These are phyloP conservation scores for Thalassaphorura encarpata DNA, from an alignment of 1,140 invertebrate species.

Conservation along the genomic window DNA sequence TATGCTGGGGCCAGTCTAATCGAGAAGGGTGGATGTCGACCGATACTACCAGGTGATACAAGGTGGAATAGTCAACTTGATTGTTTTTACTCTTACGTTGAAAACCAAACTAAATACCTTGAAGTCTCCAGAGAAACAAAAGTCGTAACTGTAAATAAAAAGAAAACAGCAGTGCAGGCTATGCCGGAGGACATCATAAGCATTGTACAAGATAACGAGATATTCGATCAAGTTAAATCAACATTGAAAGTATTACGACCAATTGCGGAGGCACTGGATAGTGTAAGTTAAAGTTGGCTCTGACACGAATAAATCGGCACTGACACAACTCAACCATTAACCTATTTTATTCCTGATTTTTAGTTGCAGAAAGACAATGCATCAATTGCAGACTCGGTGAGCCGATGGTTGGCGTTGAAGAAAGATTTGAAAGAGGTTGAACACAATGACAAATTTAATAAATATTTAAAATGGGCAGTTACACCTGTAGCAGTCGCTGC, in stretches of 20 bases:
- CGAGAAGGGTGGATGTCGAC: not conserved
- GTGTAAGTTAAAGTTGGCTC: not conserved
- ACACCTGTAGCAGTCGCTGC: not conserved
- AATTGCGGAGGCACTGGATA: not conserved
- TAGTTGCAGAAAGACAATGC: not conserved
- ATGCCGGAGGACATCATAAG: not conserved
- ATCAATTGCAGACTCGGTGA: not conserved
- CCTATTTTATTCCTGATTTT: no score
- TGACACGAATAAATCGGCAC: not conserved
- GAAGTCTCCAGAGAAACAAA: constrained; percentile 7
- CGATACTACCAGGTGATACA: constrained; percentile 1
- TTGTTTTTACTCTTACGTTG: constrained; percentile 1
- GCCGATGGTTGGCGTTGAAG: not conserved
- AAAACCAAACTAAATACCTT: constrained; percentile 18
- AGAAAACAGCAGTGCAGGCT: no score
- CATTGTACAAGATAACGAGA: not conserved
- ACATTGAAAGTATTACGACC: not conserved
- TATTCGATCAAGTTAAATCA: not conserved
- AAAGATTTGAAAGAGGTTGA: not conserved
- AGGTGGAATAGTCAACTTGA: constrained; percentile 19
- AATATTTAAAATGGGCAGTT: not conserved
- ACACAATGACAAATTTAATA: not conserved
- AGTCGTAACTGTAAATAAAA: no score
- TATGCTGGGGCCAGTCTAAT: not conserved
- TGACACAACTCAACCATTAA: not conserved